Percentiles rank a stretch among this genome's conserved stretches.
Evolutionary conservation across 2,797 vertebrate species (phyloP).

Genomic region (Tolypeutes matacus): DNA sequence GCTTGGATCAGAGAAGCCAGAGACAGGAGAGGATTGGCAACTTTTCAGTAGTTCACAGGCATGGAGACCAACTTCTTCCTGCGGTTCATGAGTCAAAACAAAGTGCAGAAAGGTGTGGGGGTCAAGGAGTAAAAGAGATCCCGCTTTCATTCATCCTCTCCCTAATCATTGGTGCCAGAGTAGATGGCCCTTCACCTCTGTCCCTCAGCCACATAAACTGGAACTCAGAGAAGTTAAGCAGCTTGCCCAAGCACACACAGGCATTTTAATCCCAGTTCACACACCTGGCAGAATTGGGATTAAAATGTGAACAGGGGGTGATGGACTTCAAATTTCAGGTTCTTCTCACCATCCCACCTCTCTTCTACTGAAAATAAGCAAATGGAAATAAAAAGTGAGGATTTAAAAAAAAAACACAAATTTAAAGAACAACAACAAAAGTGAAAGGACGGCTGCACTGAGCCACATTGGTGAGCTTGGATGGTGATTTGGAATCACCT

Average conservation of each 20-base stretch:
- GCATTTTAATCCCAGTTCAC: no score
- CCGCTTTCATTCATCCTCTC: not conserved
- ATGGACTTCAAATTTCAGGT: not conserved
- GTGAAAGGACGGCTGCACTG: not conserved
- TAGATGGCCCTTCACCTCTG: not conserved
- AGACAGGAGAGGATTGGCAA: not conserved
- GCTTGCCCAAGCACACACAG: not conserved
- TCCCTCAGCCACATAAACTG: fast-evolving
- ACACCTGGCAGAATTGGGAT: not conserved
- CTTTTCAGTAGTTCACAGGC: not conserved
- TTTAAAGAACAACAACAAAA: not conserved
- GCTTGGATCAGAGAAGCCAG: not conserved
- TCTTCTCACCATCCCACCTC: not conserved
- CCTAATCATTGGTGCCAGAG: no score
- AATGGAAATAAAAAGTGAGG: not conserved
- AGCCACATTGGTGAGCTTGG: fast-evolving
- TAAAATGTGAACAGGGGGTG: not conserved
- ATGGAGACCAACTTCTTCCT: not conserved
- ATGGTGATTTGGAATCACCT: not conserved
- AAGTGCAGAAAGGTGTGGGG: not conserved
- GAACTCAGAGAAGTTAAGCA: conserved; percentile 38
- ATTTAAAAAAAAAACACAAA: not conserved
- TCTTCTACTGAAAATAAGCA: not conserved
- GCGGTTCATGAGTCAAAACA: not conserved
- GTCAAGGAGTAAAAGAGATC: no score